Conservation (phyloP, 2,888 invertebrate genomes). For the Troides helena region DNA sequence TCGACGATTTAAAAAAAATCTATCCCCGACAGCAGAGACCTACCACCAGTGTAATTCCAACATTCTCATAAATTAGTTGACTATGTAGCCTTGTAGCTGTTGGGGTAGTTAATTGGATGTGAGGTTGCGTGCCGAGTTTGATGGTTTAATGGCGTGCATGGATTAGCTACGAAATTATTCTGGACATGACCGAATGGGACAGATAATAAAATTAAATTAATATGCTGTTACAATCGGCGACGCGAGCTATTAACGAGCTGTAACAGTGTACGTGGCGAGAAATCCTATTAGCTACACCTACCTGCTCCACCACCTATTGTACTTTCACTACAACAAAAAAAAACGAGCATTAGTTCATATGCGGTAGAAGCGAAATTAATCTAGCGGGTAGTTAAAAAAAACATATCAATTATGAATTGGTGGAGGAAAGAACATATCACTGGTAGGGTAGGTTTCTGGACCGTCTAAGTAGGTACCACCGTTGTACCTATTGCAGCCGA, state of each 20-base stretch:
- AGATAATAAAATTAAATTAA: conserved; percentile 10
- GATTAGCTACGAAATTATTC: not conserved
- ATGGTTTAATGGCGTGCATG: conserved; percentile 6
- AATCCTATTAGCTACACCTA: not conserved
- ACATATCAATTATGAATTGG: too few relatives aligned
- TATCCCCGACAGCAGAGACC: too few relatives aligned
- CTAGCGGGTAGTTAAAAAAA: too few relatives aligned
- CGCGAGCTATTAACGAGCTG: not conserved
- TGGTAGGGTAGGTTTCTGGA: too few relatives aligned
- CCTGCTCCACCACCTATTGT: not conserved
- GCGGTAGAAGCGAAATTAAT: too few relatives aligned
- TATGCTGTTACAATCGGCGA: not conserved
- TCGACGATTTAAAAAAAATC: too few relatives aligned
- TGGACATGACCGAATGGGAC: not conserved
- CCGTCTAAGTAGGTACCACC: too few relatives aligned
- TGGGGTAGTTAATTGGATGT: conserved; percentile 9
- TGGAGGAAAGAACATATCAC: too few relatives aligned
- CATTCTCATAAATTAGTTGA: not conserved
- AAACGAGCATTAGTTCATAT: too few relatives aligned
- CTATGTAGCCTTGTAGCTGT: conserved; percentile 1
- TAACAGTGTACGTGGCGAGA: not conserved
- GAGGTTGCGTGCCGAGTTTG: conserved; percentile 10
- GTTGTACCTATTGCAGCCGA: too few relatives aligned
- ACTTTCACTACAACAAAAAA: not conserved
- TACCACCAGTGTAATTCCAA: too few relatives aligned